Evolutionary conservation across 2,888 invertebrate species (phyloP), one percentile per base, ranked within the genome.

Genomic region (Metellina segmentata): DNA sequence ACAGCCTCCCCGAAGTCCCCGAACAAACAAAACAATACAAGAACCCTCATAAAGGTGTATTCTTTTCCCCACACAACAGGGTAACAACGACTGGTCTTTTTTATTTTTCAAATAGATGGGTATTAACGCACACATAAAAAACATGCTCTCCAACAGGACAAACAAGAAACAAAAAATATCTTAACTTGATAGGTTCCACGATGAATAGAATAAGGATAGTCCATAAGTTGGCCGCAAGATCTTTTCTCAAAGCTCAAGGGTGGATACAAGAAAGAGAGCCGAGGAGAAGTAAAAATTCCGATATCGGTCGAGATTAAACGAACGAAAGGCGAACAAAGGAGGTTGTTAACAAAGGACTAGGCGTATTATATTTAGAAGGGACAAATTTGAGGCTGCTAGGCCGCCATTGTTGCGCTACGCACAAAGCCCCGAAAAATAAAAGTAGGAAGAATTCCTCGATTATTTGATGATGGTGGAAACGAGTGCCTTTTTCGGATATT

Each of bases 271-370:
- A 61, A 20, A 52, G 79, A 9, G 53, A 20, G n/a, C 13, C 1
- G 49, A 51, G 82, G 83, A 61, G 89, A 88, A 83, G 61, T 83
- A 85, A 88, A 88, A 88, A 88, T 88, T 88, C 85, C 89, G 89
- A 89, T 89, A 89, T 89, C 71, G 85, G 79, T 49, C 78, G 78
- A 89, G 89, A 89, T 89, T 89, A 89, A 89, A 85, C 53, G 81
- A 52, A 75, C 49, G 20, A 71, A 77, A 51, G 16, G 48, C 72
- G 78, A 89, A 89, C 89, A 89, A 89, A 83, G 79, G 83, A 72
- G 72, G 83, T 89, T 89, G 89, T 89, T 89, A 89, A 89, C 89
- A 89, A 89, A 85, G 72, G 89, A 78, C 89, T 72, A 83, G 83
- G 71, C 85, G 83, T 85, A 89, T 89, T 89, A 89, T 89, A 85